Percentiles rank a stretch among this genome's conserved stretches.
Evolutionary conservation across 2,113 vertebrate species (phyloP).

Genomic region (Raphicerus campestris): DNA sequence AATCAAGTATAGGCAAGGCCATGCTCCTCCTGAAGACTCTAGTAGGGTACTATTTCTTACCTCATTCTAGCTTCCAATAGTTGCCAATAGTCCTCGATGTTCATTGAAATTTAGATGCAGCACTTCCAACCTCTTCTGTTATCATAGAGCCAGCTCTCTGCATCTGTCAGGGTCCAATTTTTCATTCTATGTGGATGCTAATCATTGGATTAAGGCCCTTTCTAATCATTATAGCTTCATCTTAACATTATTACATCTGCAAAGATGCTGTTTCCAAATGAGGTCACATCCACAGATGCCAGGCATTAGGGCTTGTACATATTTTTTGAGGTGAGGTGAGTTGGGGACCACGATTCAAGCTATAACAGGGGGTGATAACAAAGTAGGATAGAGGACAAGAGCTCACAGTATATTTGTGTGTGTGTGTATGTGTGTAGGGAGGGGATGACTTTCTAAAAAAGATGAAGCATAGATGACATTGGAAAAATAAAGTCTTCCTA

Average conservation of each 20-base stretch:
- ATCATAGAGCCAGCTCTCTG: not conserved
- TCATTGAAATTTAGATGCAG: not conserved
- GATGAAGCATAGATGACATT: not conserved
- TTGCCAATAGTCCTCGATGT: not conserved
- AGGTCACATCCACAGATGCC: not conserved
- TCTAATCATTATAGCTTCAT: not conserved
- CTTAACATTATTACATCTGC: not conserved
- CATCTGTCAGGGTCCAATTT: not conserved
- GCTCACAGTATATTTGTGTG: fast-evolving
- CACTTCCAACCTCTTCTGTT: not conserved
- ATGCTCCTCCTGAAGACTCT: not conserved
- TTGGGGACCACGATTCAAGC: not conserved
- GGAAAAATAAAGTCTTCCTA: not conserved
- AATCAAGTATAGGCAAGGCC: not conserved
- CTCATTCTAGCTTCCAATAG: not conserved
- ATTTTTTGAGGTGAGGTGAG: not conserved
- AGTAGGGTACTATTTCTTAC: too few relatives aligned
- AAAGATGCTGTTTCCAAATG: not conserved
- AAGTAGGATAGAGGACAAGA: not conserved
- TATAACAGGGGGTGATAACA: not conserved
- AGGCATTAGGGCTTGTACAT: not conserved
- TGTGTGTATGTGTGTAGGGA: too few relatives aligned
- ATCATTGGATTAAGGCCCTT: not conserved
- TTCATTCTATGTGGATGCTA: not conserved
- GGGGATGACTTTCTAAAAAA: not conserved